These are phyloP conservation scores for Pseudorhombus dupliciocellatus DNA, from an alignment of 2,113 vertebrate genomes.

Conservation along the genomic window DNA sequence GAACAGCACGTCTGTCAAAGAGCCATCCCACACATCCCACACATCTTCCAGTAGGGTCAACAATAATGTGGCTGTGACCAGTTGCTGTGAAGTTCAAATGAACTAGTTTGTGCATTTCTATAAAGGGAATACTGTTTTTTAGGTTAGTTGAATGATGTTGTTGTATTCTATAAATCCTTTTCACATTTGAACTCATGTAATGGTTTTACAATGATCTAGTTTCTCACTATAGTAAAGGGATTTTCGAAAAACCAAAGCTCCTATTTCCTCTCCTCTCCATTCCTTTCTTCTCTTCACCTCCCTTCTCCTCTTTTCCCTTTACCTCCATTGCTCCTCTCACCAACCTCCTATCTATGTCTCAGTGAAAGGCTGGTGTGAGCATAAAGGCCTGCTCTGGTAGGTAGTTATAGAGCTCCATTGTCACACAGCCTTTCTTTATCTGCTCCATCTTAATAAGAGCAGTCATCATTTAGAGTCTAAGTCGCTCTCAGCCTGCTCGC, in stretches of 20 bases:
- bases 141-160: neutral
- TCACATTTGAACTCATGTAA: neutral
- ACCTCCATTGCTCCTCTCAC: slow-evolving; percentile 1
- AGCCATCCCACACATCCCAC: no score
- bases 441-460: slow-evolving; percentile 85
- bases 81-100: neutral
- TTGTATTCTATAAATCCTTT: neutral
- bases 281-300: neutral
- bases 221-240: neutral
- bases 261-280: neutral
- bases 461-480: slow-evolving; percentile 85
- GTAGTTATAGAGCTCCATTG: slow-evolving; percentile 71
- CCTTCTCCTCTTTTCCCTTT: neutral
- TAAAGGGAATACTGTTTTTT: neutral
- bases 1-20: no score
- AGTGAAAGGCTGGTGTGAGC: slow-evolving; percentile 68
- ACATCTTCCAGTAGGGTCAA: no score
- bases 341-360: slow-evolving; percentile 45
- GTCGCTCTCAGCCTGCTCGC: slow-evolving; percentile 80
- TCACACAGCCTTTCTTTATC: slow-evolving; percentile 76
- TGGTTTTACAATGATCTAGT: neutral
- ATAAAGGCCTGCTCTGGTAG: slow-evolving; percentile 71
- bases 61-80: neutral
- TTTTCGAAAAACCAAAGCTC: neutral
- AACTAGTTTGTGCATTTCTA: neutral